Base-by-base conservation (phyloP, 2,113 vertebrate species). In the Nycticebus coucang region DNA sequence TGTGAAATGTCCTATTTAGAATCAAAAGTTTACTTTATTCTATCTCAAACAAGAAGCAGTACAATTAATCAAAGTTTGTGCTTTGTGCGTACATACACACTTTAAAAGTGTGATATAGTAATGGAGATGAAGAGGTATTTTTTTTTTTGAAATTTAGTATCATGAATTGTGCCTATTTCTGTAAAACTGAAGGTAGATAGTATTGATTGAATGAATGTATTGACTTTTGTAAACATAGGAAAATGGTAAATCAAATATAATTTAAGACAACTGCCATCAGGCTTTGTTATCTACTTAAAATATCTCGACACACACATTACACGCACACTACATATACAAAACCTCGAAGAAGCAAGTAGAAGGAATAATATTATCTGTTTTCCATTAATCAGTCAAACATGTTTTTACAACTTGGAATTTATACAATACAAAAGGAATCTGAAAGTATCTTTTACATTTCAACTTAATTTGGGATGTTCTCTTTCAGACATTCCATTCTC, bases 201-300 rank as follows among this genome's bases (percentile, higher is more conserved):
- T 64, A 90, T 37, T 83, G n/a, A 55, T 41, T 66, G 33, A 72
- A 55, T 81, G 3, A 60, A 41, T 57, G 14, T 75, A 77, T 41
- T 72, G 22, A 21, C 81, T 26, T 57, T 80, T 85, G 69, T 66
- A 86, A 95, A 95, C 21, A 17, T 86, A 66, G 41, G 18, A n/a
- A 94, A 92, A 59, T 77, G 7, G 12, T 80, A 83, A 88, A 79
- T 93, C 14, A 93, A 94, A 95, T 94, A 7, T 60, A 60, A 55
- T 71, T 92, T 4, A 75, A 33, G 50, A 74, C 8, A 86, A n/a
- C 1, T 90, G 37, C 10, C 4, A 91, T 88, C 18, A 90, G 72
- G 3, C 22, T 89, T n/a, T 55, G 4, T 59, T 81, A 17, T 97
- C 14, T 95, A 21, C 92, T 93, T 78, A 79, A 89, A 85, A 53